These are phyloP conservation scores for Anneissia japonica DNA, from an alignment of 35 echinoderm and acorn worm species.

Conservation along the genomic window DNA sequence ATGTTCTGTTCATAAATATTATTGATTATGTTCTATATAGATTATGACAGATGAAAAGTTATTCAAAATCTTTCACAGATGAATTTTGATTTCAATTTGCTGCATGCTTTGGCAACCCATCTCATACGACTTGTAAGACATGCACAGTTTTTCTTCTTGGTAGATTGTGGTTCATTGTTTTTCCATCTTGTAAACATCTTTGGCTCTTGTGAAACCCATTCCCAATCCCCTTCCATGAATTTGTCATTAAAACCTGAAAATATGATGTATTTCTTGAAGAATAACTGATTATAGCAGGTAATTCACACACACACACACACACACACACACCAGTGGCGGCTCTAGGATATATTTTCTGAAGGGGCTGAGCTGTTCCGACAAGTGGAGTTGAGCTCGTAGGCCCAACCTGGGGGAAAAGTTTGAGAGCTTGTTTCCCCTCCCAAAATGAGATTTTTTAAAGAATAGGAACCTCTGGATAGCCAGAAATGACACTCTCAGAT, in stretches of 20 bases:
- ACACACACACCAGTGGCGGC: background rate
- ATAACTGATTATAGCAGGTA: background rate
- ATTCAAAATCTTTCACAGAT: background rate
- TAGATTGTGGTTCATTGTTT: slow-evolving; percentile 14
- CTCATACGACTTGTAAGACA: slow-evolving; percentile 40
- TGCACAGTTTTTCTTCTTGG: slow-evolving; percentile 45
- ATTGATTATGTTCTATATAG: too few species aligned
- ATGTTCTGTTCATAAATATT: too few species aligned
- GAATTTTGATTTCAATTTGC: background rate
- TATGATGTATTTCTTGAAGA: background rate
- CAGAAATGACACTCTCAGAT: too few species aligned
- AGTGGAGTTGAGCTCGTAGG: background rate
- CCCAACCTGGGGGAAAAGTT: background rate
- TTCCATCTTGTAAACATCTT: slow-evolving; percentile 79
- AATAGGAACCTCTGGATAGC: too few species aligned
- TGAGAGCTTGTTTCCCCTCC: background rate
- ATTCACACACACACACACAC: background rate
- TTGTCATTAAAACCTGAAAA: slow-evolving; percentile 87
- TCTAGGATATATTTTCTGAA: background rate
- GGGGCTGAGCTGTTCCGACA: background rate
- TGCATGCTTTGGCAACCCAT: slow-evolving; percentile 60
- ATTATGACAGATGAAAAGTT: too few species aligned
- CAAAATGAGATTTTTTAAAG: background rate
- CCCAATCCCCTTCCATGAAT: slow-evolving; percentile 52
- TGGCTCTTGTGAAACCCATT: slow-evolving; percentile 75